Conservation (phyloP, 2,888 invertebrate genomes). For the Lepetodrilus schrolli region DNA sequence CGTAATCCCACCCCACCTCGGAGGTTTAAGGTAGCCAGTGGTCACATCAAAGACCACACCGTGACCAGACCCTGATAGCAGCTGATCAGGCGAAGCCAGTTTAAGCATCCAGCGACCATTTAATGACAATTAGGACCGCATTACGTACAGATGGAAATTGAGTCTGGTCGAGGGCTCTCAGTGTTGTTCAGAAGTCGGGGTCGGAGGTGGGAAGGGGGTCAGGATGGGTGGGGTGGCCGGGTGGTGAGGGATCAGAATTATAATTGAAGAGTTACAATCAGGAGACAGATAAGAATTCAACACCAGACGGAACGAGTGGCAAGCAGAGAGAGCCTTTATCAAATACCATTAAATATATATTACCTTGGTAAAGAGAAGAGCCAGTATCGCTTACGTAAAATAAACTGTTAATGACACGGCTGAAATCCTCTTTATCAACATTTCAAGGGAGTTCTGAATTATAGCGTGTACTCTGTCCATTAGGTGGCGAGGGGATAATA, state of each 20-base stretch:
- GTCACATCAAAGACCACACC: constrained; percentile 1
- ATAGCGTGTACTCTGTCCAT: background rate
- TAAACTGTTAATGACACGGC: constrained; percentile 23
- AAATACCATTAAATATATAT: constrained; percentile 2
- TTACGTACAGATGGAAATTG: too few species aligned
- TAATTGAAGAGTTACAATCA: too few species aligned
- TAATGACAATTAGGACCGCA: constrained; percentile 17
- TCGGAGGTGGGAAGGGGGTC: background rate
- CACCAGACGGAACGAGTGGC: background rate
- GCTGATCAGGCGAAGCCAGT: background rate
- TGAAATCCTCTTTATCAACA: background rate
- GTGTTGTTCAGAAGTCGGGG: background rate
- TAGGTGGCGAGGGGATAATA: background rate
- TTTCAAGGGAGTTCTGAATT: background rate
- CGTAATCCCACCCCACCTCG: background rate
- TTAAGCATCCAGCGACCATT: background rate
- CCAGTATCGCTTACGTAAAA: background rate
- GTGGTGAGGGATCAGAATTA: too few species aligned
- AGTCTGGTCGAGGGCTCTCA: background rate
- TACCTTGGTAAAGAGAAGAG: background rate
- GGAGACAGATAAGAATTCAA: background rate
- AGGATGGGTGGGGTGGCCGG: background rate
- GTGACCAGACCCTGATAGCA: background rate
- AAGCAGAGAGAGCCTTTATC: background rate
- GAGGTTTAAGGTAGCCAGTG: background rate